These are phyloP conservation scores for Paguma larvata DNA, from an alignment of 2,797 vertebrate species.

Conservation along the genomic window DNA sequence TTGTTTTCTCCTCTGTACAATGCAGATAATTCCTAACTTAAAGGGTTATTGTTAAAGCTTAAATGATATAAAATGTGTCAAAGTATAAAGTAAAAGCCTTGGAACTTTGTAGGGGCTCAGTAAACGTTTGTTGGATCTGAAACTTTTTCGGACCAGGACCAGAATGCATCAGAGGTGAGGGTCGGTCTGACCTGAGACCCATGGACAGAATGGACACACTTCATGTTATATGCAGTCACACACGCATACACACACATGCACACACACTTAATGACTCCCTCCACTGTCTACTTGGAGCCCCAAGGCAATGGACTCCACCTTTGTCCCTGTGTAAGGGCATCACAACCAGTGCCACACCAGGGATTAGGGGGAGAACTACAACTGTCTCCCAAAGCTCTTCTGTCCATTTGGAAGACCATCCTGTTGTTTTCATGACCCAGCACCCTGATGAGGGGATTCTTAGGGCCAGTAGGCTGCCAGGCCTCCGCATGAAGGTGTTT, in stretches of 20 bases:
- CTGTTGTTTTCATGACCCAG: conserved; percentile 46
- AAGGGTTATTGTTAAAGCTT: conserved; percentile 81
- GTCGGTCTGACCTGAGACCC: conserved; percentile 30
- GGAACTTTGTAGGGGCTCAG: conserved; percentile 76
- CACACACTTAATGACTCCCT: background rate
- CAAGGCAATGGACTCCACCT: background rate
- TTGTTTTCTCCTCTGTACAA: conserved; percentile 83
- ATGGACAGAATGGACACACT: conserved; percentile 8
- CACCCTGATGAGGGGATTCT: conserved; percentile 20
- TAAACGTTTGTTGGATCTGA: conserved; percentile 77
- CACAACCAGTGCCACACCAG: background rate
- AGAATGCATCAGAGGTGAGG: conserved; percentile 31
- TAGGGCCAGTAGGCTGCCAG: background rate
- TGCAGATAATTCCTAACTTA: conserved; percentile 79
- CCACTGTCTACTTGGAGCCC: background rate
- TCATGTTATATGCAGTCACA: conserved; percentile 39
- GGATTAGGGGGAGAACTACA: background rate
- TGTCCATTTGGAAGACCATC: conserved; percentile 50
- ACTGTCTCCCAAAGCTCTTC: conserved; percentile 37
- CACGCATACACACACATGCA: background rate
- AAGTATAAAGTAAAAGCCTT: conserved; percentile 83
- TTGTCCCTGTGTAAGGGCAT: background rate
- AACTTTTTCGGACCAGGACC: conserved; percentile 62
- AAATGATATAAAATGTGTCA: conserved; percentile 83
- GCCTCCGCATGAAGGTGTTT: background rate